phyloP scores from a whole-genome alignment of 2,797 vertebrate genomes.

The Gymnoscopelus braueri region DNA sequence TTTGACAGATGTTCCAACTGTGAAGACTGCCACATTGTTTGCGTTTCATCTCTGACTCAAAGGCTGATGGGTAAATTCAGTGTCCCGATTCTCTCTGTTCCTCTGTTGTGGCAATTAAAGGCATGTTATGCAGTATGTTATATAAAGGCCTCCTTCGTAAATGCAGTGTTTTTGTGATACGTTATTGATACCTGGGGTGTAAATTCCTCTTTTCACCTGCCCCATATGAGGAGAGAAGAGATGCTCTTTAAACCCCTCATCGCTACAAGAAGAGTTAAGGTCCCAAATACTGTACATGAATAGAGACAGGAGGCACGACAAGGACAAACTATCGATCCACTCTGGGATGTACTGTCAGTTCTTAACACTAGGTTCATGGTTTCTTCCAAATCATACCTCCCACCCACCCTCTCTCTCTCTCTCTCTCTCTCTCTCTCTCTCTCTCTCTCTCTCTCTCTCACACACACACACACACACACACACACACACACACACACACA shows the following conservation, averaged over 20 bases:
- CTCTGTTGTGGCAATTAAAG: conserved; percentile 39
- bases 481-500: no score
- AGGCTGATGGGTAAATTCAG: conserved; percentile 42
- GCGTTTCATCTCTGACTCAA: conserved; percentile 50
- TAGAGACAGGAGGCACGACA: conserved; percentile 67
- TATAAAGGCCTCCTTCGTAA: conserved; percentile 42
- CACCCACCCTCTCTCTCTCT: conserved; percentile 17
- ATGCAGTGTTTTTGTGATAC: conserved; percentile 43
- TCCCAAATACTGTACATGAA: conserved; percentile 54
- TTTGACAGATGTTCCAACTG: conserved; percentile 25
- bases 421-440: conserved; percentile 22
- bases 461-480: no score
- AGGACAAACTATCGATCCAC: conserved; percentile 74
- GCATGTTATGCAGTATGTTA: conserved; percentile 36
- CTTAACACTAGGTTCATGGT: conserved; percentile 55
- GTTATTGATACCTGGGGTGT: conserved; percentile 45
- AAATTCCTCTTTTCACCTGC: conserved; percentile 36
- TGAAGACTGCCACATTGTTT: conserved; percentile 27
- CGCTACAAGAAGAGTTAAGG: conserved; percentile 48
- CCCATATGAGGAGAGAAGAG: conserved; percentile 11
- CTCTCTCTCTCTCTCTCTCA: conserved; percentile 16
- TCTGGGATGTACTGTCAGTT: conserved; percentile 42
- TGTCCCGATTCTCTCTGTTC: conserved; percentile 2
- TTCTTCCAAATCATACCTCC: conserved; percentile 57
- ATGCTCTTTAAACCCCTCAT: conserved; percentile 17